Evolutionary conservation across 2,797 vertebrate genomes (phyloP).

Genomic region (Intellagama lesueurii): DNA sequence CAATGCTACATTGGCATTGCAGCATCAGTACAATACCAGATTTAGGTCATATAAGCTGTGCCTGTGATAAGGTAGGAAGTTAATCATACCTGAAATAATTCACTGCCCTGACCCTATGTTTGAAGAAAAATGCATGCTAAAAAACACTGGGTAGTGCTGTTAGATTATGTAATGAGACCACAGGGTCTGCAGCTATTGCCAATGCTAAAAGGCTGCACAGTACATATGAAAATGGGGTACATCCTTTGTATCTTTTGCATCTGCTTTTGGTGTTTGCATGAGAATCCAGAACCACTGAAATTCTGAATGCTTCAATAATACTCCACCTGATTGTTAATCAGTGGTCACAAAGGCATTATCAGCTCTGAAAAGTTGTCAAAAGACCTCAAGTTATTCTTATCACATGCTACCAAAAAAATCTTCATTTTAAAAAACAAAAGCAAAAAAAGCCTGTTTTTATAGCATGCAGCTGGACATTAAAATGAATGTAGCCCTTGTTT

Average conservation of each 20-base stretch:
- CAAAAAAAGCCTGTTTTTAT: slow-evolving; percentile 29
- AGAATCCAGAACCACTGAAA: slow-evolving; percentile 6
- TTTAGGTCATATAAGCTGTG: neutral
- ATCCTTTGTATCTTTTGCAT: slow-evolving; percentile 18
- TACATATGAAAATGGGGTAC: neutral
- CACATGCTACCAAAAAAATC: slow-evolving; percentile 29
- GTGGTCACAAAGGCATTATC: slow-evolving; percentile 45
- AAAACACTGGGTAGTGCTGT: neutral
- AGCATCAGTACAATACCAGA: neutral
- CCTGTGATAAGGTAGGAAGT: neutral
- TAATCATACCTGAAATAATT: neutral
- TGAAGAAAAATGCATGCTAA: slow-evolving; percentile 14
- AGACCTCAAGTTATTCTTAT: neutral
- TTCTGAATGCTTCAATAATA: slow-evolving; percentile 20
- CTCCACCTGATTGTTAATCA: slow-evolving; percentile 29
- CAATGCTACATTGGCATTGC: no score
- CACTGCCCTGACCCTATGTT: slow-evolving; percentile 24
- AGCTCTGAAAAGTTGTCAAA: slow-evolving; percentile 36
- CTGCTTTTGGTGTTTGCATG: slow-evolving; percentile 35
- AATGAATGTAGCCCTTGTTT: slow-evolving; percentile 69
- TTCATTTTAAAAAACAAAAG: neutral
- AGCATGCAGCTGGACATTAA: slow-evolving; percentile 52
- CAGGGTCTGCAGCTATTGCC: slow-evolving; percentile 24
- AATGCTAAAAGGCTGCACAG: slow-evolving; percentile 29
- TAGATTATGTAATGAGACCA: neutral